A percentile compares a stretch with the other conserved stretches of the same genome.
These are phyloP conservation scores for Mustela nigripes DNA, from an alignment of 2,113 vertebrate genomes.

Conservation along the genomic window DNA sequence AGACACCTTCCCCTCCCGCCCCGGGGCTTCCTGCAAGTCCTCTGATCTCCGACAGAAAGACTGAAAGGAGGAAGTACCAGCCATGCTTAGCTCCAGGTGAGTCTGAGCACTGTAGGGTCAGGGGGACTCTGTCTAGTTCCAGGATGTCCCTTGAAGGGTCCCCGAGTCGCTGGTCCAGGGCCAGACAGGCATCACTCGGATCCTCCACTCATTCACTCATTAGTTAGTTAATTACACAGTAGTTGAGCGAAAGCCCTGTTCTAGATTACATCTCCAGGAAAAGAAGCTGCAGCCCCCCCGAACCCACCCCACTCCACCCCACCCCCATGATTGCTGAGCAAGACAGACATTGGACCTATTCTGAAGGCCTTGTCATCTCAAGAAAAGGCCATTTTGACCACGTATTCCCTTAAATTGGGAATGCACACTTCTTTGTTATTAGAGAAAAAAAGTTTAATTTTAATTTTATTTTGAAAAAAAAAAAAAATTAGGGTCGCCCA, in stretches of 20 bases:
- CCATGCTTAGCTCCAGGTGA: background rate
- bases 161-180: no score
- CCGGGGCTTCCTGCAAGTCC: background rate
- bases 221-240: background rate
- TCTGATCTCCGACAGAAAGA: background rate
- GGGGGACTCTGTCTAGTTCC: background rate
- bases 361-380: background rate
- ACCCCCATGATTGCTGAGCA: background rate
- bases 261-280: background rate
- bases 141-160: background rate
- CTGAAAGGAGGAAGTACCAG: background rate
- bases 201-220: background rate
- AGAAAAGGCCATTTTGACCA: background rate
- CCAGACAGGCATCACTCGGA: background rate
- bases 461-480: conserved; percentile 13
- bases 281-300: background rate
- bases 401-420: background rate
- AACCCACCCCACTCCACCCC: background rate
- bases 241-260: background rate
- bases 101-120: no score
- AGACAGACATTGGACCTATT: background rate
- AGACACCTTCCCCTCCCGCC: background rate
- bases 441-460: background rate
- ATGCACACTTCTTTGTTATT: background rate
- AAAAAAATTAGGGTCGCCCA: background rate